Evolutionary conservation across 2,113 vertebrate species (phyloP), one percentile per base, ranked within the genome.

Genomic region (Piprites chloris): DNA sequence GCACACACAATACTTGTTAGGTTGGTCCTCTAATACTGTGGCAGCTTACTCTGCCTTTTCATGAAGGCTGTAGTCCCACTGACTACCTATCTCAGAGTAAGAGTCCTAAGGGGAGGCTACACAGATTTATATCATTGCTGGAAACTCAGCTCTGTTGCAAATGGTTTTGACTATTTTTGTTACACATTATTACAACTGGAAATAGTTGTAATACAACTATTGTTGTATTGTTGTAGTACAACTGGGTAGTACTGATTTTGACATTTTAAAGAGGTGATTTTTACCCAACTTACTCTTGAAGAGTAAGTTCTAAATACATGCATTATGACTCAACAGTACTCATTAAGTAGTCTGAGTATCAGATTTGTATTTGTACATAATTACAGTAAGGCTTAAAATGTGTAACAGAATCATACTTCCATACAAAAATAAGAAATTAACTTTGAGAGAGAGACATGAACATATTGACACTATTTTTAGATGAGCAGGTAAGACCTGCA

Each of bases 381-480:
- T 33, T 63, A 44, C 14, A 93, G 19, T 74, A 87, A 91, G 67
- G 68, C 47, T 90, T 92, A 55, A 84, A 96, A 75, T 28, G 28
- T 33, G 61, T 59, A 95, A 89, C 49, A 83, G 49, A 81, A 87
- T 32, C n/a, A 16, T 46, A 93, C 41, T 89, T 94, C 41, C 75
- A 83, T 24, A 73, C 26, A 67, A 86, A 96, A 91, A 50, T 74
- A 89, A 66, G 66, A 94, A 80, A 90, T 53, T 94, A 94, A 94
- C 52, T 94, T 88, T 85, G 78, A 89, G 82, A 89, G 56, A 77
- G 68, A 75, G 58, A 56, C 28, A 49, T 27, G 50, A 97, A 97
- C 93, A 98, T 94, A 96, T 63, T 82, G 95, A 88, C 73, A 94
- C 93, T 98, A 98, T 97, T 98, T 98, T 98, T 98, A 98, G 97